Evolutionary conservation across 2,888 invertebrate genomes (phyloP).

Genomic region (Oscheius sp.): DNA sequence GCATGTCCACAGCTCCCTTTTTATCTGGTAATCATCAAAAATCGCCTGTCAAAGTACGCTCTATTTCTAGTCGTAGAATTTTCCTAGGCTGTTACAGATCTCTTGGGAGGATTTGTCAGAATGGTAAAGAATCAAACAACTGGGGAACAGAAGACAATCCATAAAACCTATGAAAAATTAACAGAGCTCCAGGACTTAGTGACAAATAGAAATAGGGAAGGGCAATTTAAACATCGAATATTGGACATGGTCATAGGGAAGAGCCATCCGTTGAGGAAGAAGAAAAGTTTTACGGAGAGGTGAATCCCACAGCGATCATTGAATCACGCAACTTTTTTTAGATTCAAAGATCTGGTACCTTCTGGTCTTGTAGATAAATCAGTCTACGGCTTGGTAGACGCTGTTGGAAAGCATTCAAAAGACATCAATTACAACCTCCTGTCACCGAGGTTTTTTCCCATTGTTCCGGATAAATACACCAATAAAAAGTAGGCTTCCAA

Average conservation of each 20-base stretch:
- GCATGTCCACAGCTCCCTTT: constrained; percentile 24
- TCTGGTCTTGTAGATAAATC: constrained; percentile 43
- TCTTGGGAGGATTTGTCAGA: constrained; percentile 26
- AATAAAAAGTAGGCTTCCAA: constrained; percentile 17
- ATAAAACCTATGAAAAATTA: constrained; percentile 30
- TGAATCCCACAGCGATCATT: too few species aligned
- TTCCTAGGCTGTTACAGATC: constrained; percentile 27
- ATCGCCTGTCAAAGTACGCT: constrained; percentile 41
- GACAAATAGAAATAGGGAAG: constrained; percentile 39
- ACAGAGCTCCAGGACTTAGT: constrained; percentile 48
- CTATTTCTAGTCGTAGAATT: too few species aligned
- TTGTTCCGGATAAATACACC: constrained; percentile 54
- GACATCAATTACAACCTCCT: constrained; percentile 57
- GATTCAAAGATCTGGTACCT: constrained; percentile 50
- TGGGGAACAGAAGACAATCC: constrained; percentile 9
- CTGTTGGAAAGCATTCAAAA: constrained; percentile 52
- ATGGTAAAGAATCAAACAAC: constrained; percentile 32
- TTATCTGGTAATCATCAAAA: constrained; percentile 34
- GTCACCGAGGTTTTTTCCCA: constrained; percentile 60
- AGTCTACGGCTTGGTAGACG: constrained; percentile 55
- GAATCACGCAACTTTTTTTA: too few species aligned
- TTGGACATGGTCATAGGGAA: constrained; percentile 62
- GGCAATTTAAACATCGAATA: constrained; percentile 56
- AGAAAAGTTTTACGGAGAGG: constrained; percentile 40
- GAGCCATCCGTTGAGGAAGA: constrained; percentile 51